Percentiles rank a stretch among this genome's conserved stretches.
These are phyloP conservation scores for Aphis gossypii DNA, from an alignment of 1,140 invertebrate species.

Conservation along the genomic window DNA sequence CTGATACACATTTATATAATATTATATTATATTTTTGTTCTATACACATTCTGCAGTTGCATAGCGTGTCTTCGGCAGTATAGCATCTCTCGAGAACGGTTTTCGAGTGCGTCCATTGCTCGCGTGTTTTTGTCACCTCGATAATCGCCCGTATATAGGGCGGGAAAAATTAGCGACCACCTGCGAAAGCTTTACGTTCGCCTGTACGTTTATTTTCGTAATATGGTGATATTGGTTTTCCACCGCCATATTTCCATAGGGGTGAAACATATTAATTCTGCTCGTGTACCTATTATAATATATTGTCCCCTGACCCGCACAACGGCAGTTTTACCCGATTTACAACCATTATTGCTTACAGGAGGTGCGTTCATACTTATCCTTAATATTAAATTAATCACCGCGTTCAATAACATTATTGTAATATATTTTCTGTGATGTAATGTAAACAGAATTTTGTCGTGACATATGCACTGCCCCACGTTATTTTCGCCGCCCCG, in stretches of 20 bases:
- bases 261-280: slow-evolving; percentile 51
- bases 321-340: slow-evolving; percentile 1
- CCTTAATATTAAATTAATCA: background rate
- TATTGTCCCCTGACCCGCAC: background rate
- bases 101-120: background rate
- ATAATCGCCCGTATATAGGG: background rate
- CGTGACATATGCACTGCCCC: background rate
- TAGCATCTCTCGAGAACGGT: background rate
- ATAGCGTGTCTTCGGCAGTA: background rate
- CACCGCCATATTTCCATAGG: background rate
- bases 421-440: background rate
- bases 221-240: background rate
- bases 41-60: background rate
- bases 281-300: background rate
- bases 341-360: background rate
- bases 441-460: background rate
- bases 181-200: slow-evolving; percentile 40
- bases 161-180: slow-evolving; percentile 29
- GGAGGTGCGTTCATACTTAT: background rate
- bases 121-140: slow-evolving; percentile 8
- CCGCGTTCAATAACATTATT: too few species aligned
- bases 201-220: background rate
- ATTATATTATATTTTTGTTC: background rate
- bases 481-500: background rate
- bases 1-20: background rate